A percentile compares a stretch with the other conserved stretches of the same genome.
These are phyloP conservation scores for Actinostola sp. DNA, from an alignment of 92 coral and sea anemone genomes.

Conservation along the genomic window DNA sequence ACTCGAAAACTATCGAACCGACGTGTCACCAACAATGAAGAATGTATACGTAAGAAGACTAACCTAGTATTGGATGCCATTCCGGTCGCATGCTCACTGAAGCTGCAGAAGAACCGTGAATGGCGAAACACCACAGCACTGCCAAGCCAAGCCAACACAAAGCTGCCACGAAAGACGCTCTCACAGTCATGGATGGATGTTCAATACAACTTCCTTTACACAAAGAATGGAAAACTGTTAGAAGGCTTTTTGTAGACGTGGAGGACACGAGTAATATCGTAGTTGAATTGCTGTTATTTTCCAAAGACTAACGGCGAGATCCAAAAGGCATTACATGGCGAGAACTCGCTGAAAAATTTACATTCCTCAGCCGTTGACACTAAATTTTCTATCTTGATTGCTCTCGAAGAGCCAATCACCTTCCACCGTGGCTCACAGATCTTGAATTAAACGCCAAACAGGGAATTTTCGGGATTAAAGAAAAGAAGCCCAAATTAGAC, in stretches of 20 bases:
- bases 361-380: constrained; percentile 21
- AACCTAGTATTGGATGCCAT: constrained; percentile 9
- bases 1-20: no score
- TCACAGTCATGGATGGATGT: no score
- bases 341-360: constrained; percentile 13
- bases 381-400: constrained; percentile 11
- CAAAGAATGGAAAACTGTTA: no score
- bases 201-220: no score
- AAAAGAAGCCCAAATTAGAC: neutral
- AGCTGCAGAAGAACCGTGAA: neutral
- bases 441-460: constrained; percentile 6
- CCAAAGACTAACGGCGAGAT: neutral
- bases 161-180: no score
- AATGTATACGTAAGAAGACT: no score
- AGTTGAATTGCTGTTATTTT: neutral
- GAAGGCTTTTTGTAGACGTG: neutral
- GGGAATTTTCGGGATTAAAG: constrained; percentile 11
- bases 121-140: neutral
- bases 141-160: no score
- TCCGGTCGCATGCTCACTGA: constrained; percentile 1
- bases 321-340: neutral
- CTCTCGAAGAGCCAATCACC: constrained; percentile 10
- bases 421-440: neutral
- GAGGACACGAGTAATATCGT: neutral
- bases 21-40: no score